Conservation (phyloP, 2,113 vertebrate species). For the Corythornis vintsioides region DNA sequence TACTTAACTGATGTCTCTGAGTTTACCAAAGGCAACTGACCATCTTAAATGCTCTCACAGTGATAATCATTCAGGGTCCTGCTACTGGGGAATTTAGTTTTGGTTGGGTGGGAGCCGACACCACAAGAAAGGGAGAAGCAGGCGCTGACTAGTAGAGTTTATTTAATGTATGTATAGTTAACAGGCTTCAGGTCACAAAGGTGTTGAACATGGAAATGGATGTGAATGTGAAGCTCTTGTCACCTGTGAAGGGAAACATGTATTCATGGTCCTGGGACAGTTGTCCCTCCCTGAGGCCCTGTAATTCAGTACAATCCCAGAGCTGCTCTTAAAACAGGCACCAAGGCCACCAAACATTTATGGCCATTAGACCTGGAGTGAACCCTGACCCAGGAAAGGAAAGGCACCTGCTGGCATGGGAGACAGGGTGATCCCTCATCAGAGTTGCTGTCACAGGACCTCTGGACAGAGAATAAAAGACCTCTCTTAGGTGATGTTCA, state of each 20-base stretch:
- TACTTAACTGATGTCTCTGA: slow-evolving; percentile 22
- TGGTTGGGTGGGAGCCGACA: neutral
- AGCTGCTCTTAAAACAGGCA: neutral
- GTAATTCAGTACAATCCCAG: neutral
- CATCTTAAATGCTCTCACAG: neutral
- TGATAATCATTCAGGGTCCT: neutral
- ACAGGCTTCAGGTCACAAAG: neutral
- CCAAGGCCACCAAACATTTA: neutral
- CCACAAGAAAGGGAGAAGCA: neutral
- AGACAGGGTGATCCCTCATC: neutral
- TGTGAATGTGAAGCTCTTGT: neutral
- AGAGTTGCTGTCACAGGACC: neutral
- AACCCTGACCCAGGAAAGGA: neutral
- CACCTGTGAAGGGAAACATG: no score
- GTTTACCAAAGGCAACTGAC: slow-evolving; percentile 7
- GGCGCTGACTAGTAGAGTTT: neutral
- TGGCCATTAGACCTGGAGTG: accelerated
- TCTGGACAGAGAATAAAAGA: neutral
- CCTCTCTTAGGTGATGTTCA: neutral
- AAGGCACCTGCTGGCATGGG: neutral
- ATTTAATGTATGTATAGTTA: neutral
- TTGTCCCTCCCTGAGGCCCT: neutral
- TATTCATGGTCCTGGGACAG: neutral
- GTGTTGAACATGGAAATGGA: neutral
- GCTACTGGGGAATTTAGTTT: slow-evolving; percentile 22